Base-by-base conservation (phyloP, 2,113 vertebrate species). In the Sinocyclocheilus maitianheensis region DNA sequence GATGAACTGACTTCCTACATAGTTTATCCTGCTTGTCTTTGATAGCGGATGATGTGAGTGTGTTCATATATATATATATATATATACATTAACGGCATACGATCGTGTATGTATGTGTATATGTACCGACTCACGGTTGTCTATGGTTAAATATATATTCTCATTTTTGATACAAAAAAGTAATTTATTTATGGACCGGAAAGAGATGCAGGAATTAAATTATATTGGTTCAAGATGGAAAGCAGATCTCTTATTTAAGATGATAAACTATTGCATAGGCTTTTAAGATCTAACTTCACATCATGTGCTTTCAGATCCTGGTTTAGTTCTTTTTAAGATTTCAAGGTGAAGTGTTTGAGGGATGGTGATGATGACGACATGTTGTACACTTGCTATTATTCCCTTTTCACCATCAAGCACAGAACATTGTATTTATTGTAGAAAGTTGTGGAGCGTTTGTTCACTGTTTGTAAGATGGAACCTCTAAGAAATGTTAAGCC, bases 381-480 rank as follows among this genome's bases (percentile, higher is more conserved):
- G 91, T 87, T 86, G 90, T 89, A 90, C 90, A 88, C 92, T 94
- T 93, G 91, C 92, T 95, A 93, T 95, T 93, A 93, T 75, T 89
- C 92, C 93, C 92, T 92, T 92, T 94, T 95, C 94, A 94, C 93
- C 94, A 93, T 95, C 91, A 93, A 93, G 94, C 95, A 95, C 95
- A 96, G 86, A 95, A 94, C 88, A 92, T 93, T 96, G 93, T 98
- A 98, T 98, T 98, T 98, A 98, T 97, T 98, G 95, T 96, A 94
- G 91, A 95, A 95, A 95, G 94, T 94, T 95, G 95, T 95, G 94
- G 94, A 95, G 96, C 96, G 95, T 96, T 96, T 95, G 94, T 96
- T 91, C 93, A 69, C 90, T 93, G 95, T 97, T 97, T 96, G 96
- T 96, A 95, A 96, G 93, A 96, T 95, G 96, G 94, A 91, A 94